Conservation (phyloP, 2,888 invertebrate genomes). For the Leptopilina myrica region DNA sequence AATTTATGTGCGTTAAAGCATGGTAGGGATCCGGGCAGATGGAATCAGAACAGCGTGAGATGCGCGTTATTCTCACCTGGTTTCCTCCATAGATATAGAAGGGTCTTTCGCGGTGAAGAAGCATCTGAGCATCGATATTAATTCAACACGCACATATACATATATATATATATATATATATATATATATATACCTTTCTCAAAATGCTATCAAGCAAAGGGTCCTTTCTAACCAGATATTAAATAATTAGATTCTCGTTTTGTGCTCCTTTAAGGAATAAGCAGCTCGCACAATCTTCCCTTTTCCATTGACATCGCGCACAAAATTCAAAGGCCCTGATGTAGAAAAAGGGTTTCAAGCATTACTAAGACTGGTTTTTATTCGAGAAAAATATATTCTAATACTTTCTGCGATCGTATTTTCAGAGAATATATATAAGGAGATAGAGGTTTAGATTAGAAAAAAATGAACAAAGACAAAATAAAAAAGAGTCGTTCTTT, state of each 20-base stretch:
- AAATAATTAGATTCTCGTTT: constrained; percentile 70
- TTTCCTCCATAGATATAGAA: constrained; percentile 63
- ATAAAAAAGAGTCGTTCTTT: too few relatives aligned
- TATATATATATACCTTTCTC: constrained; percentile 14
- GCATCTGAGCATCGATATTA: constrained; percentile 36
- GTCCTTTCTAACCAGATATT: constrained; percentile 61
- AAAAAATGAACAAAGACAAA: too few relatives aligned
- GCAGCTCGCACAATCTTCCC: not conserved
- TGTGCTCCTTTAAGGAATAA: constrained; percentile 62
- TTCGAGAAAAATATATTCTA: too few relatives aligned
- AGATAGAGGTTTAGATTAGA: too few relatives aligned
- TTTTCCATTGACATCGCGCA: constrained; percentile 63
- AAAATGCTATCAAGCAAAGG: constrained; percentile 36
- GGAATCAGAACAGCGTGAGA: constrained; percentile 71
- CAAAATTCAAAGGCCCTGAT: constrained; percentile 54
- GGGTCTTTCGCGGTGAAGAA: constrained; percentile 44
- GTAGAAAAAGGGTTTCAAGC: constrained; percentile 57
- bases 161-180: not conserved
- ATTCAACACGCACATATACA: not conserved
- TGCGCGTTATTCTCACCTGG: constrained; percentile 71
- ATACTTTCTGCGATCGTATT: too few relatives aligned
- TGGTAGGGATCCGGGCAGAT: constrained; percentile 63
- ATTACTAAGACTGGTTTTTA: too few relatives aligned
- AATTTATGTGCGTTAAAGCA: constrained; percentile 37
- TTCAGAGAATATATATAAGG: too few relatives aligned